A percentile compares a stretch with the other conserved stretches of the same genome.
Conservation (phyloP, 2,888 invertebrate genomes). For the Dryobota labecula region DNA sequence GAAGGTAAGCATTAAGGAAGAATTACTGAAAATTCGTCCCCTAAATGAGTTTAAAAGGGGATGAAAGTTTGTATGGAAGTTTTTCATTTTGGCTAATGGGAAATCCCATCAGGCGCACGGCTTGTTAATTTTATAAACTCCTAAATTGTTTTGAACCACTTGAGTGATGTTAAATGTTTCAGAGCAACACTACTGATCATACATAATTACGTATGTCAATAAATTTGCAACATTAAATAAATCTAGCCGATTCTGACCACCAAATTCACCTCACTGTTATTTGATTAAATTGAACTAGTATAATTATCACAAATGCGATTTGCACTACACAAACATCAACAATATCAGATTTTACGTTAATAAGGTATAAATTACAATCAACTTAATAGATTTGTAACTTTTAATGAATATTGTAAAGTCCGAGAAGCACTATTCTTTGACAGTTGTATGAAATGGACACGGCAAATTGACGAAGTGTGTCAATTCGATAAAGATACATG, state of each 20-base stretch:
- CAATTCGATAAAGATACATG: too few species aligned
- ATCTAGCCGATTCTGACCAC: neutral
- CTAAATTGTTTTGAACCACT: neutral
- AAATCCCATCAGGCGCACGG: too few species aligned
- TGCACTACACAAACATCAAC: slow-evolving; percentile 1
- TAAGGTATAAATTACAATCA: neutral
- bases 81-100: too few species aligned
- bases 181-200: too few species aligned
- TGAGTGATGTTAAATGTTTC: neutral
- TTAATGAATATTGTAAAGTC: neutral
- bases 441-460: neutral
- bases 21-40: too few species aligned
- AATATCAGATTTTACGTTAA: slow-evolving; percentile 1
- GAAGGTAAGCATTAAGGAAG: too few species aligned
- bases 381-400: neutral
- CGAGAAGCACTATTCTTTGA: neutral
- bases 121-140: neutral
- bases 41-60: too few species aligned
- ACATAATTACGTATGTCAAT: neutral
- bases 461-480: neutral
- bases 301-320: neutral
- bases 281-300: neutral
- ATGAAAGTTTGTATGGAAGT: too few species aligned
- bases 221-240: neutral
- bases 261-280: neutral